These are phyloP conservation scores for Ischnura elegans DNA, from an alignment of 2,888 invertebrate species.

Conservation along the genomic window DNA sequence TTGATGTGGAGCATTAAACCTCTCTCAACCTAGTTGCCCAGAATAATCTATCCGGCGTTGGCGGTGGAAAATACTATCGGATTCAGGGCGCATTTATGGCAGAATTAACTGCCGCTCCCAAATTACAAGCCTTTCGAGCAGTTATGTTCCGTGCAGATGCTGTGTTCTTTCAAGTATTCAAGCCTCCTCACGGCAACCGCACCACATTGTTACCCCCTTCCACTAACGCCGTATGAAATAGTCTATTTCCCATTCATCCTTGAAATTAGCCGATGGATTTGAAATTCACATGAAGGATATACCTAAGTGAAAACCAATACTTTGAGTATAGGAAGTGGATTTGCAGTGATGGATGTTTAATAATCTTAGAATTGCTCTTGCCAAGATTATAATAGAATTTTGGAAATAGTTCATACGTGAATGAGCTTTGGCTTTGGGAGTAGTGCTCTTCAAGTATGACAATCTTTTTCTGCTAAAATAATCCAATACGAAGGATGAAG, in stretches of 20 bases:
- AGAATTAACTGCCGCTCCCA: not conserved
- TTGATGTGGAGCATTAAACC: not conserved
- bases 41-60: not conserved
- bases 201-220: not conserved
- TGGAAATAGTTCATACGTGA: no score
- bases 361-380: no score
- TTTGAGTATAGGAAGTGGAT: no score
- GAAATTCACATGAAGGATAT: no score
- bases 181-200: not conserved
- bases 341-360: no score
- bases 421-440: no score
- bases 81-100: not conserved
- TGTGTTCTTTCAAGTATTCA: not conserved
- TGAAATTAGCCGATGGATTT: not conserved
- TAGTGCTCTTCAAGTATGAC: no score
- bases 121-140: not conserved
- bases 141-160: not conserved
- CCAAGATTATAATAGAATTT: no score
- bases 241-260: not conserved
- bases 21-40: not conserved
- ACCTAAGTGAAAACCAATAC: no score
- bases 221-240: not conserved
- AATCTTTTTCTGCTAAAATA: no score
- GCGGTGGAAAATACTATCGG: not conserved
- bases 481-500: no score